Base-by-base conservation (phyloP, 2,797 vertebrate genomes). In the Bradypodion ventrale region DNA sequence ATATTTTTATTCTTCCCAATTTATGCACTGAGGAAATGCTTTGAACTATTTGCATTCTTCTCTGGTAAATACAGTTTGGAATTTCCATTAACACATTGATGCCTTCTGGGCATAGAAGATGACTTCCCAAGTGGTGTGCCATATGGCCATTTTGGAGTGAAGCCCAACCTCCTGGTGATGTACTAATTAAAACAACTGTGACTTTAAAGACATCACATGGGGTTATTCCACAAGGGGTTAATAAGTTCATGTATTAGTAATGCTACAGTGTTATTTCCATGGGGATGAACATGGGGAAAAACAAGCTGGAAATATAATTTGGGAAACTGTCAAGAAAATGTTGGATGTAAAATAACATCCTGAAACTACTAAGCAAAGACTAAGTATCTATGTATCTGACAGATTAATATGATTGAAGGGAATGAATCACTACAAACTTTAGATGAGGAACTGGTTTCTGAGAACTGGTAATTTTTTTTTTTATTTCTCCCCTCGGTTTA, bases 1-100 rank as follows among this genome's bases (percentile, higher is more conserved):
- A 56, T 75, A 60, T 23, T 56, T n/a, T 65, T 44, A 9, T 0
- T n/a, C 16, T 32, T 7, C 21, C 29, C 78, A 3, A 16, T 12
- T 27, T 79, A 56, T 65, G 19, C 37, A 79, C 13, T 46, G 69
- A 82, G 21, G 25, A n/a, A 70, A 69, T 49, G 2, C 25, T 29
- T 1, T 83, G 52, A 32, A 49, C 70, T 69, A 86, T 25, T 70
- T 79, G 25, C 19, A 25, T 83, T 15, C 16, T 78, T 73, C 37
- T 68, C 78, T 89, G 59, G 29, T 68, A 87, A 76, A 87, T 89
- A 78, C 68, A 74, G 88, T 87, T 78, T 88, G 46, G 80, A 84
- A 88, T 81, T 84, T 23, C 59, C 87, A n/a, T 78, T 78, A 87
- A 89, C 1, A 23, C 27, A 77, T 85, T 78, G 85, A 4, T 81